These are phyloP conservation scores for Balearica regulorum DNA, from an alignment of 2,797 vertebrate genomes.

Conservation along the genomic window DNA sequence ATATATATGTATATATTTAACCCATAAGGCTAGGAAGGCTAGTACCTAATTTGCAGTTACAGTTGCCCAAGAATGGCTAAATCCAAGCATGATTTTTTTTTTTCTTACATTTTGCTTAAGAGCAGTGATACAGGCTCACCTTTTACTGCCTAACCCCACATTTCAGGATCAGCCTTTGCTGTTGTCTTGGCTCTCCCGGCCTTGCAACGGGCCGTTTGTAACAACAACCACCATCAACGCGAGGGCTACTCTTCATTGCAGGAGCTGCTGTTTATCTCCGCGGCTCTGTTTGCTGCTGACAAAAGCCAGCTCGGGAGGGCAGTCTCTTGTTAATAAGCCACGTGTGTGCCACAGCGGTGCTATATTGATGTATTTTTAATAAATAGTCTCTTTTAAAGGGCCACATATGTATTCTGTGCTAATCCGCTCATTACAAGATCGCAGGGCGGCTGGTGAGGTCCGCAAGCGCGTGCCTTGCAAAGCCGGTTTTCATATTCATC, in stretches of 20 bases:
- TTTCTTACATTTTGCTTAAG: background rate
- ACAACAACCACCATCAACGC: background rate
- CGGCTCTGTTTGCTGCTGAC: background rate
- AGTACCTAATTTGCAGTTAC: background rate
- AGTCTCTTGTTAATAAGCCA: background rate
- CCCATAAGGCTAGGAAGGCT: accelerated
- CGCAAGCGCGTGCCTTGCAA: background rate
- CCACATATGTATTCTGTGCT: background rate
- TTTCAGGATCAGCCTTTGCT: background rate
- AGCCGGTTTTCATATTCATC: background rate
- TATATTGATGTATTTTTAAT: constrained; percentile 53
- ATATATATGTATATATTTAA: background rate
- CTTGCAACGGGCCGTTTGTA: background rate
- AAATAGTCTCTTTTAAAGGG: constrained; percentile 11
- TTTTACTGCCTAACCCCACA: background rate
- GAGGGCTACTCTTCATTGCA: background rate
- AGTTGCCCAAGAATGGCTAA: background rate
- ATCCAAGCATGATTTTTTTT: accelerated
- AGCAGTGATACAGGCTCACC: background rate
- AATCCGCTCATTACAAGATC: constrained; percentile 10
- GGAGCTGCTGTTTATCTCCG: background rate
- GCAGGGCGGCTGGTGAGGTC: background rate
- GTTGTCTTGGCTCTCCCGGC: background rate
- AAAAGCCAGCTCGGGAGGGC: background rate
- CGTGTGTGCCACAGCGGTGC: background rate